Evolutionary conservation across 2,113 vertebrate genomes (phyloP).

Genomic region (Dromaius novaehollandiae): DNA sequence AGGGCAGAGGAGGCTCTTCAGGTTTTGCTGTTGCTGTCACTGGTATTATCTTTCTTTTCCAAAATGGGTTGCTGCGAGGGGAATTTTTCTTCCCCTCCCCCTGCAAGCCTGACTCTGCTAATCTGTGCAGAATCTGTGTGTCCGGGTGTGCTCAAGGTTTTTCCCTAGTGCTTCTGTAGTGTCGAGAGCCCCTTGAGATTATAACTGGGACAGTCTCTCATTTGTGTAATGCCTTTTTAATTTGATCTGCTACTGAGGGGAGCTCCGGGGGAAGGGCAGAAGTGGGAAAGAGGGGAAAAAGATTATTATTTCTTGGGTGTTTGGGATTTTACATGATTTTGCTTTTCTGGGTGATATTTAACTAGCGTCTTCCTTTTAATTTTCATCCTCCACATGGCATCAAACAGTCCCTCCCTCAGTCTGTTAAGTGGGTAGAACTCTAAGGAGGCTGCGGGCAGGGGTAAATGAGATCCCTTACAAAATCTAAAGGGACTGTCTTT

Average conservation of each 20-base stretch:
- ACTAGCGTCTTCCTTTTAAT: neutral
- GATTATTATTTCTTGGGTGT: neutral
- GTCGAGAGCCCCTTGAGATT: neutral
- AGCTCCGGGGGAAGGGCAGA: neutral
- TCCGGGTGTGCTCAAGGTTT: neutral
- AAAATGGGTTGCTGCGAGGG: neutral
- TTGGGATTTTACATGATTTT: neutral
- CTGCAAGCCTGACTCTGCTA: neutral
- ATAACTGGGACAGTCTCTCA: neutral
- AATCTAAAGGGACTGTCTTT: neutral
- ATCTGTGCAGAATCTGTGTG: neutral
- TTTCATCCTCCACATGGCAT: neutral
- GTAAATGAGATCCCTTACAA: neutral
- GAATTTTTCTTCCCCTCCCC: neutral
- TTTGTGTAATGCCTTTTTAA: conserved; percentile 14
- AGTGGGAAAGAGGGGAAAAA: neutral
- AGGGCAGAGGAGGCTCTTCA: neutral
- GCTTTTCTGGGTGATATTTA: neutral
- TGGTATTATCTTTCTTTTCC: neutral
- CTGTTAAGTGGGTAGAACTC: neutral
- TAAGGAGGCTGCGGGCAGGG: neutral
- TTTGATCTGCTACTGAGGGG: neutral
- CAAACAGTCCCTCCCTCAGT: neutral
- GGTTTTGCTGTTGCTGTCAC: rapidly evolving
- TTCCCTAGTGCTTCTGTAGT: neutral